phyloP scores from a whole-genome alignment of 2,888 invertebrate genomes.

The Oegoconia quadripuncta region DNA sequence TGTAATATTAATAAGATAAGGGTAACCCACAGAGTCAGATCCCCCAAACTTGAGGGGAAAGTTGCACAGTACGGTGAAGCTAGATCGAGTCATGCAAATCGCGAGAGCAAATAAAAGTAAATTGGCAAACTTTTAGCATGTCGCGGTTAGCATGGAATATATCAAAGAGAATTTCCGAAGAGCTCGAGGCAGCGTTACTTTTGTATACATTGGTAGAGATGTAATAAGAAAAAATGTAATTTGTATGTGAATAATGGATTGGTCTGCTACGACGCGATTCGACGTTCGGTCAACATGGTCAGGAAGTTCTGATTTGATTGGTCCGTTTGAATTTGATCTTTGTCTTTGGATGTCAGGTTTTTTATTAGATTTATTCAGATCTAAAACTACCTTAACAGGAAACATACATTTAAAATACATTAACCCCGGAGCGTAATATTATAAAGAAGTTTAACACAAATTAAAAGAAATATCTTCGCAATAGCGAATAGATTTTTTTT shows the following conservation, averaged over 20 bases:
- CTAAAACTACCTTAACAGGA: too few relatives aligned
- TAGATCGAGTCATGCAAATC: constrained; percentile 57
- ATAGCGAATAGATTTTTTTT: too few relatives aligned
- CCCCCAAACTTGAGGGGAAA: too few relatives aligned
- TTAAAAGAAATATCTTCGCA: too few relatives aligned
- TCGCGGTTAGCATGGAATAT: constrained; percentile 31
- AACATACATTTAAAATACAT: too few relatives aligned
- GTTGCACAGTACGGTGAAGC: not conserved
- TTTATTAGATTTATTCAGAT: not conserved
- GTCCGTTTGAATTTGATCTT: not conserved
- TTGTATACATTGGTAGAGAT: constrained; percentile 13
- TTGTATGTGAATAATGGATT: constrained; percentile 1
- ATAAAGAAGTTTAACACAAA: too few relatives aligned
- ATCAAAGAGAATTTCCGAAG: constrained; percentile 20
- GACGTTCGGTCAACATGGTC: not conserved
- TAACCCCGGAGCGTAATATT: too few relatives aligned
- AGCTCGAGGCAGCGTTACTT: constrained; percentile 11
- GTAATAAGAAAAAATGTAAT: constrained; percentile 1
- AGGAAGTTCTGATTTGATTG: not conserved
- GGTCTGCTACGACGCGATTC: not conserved
- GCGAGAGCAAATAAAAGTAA: constrained; percentile 56
- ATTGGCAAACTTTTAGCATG: constrained; percentile 61
- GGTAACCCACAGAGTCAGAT: too few relatives aligned
- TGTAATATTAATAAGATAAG: too few relatives aligned
- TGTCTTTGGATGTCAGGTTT: not conserved